Conservation (phyloP, 1,140 invertebrate species). For the Bombus confusus region DNA sequence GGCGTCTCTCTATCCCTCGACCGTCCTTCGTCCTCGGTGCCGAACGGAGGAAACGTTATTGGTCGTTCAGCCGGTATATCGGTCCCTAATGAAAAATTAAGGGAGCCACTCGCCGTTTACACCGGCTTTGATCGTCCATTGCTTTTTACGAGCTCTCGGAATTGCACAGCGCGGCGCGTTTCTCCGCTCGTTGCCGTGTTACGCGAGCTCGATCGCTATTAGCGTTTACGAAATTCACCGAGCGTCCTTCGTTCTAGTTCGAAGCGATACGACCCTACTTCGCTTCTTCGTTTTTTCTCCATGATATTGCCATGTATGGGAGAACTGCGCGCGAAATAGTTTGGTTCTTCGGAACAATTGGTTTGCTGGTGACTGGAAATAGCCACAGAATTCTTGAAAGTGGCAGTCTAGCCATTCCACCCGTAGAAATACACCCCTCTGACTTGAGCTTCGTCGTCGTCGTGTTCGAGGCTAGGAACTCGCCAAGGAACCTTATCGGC, state of each 20-base stretch:
- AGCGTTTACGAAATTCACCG: conserved; percentile 40
- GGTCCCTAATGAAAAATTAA: conserved; percentile 53
- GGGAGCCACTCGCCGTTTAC: conserved; percentile 30
- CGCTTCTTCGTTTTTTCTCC: background rate
- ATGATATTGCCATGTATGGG: background rate
- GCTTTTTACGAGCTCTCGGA: conserved; percentile 36
- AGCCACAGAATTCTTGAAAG: background rate
- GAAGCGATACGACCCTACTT: background rate
- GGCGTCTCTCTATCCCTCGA: background rate
- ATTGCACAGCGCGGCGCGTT: conserved; percentile 18
- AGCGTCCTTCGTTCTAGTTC: background rate
- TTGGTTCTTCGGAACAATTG: background rate
- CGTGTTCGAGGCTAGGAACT: no score
- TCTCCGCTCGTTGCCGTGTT: background rate
- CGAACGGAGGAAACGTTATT: background rate
- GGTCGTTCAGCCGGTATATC: conserved; percentile 23
- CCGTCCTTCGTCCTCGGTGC: no score
- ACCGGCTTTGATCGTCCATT: conserved; percentile 38
- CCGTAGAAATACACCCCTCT: no score
- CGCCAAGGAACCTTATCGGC: background rate
- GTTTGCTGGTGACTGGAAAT: background rate
- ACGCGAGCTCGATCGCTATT: conserved; percentile 8
- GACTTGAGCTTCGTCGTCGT: no score
- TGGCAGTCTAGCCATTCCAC: no score
- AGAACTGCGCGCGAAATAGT: background rate